A percentile compares a stretch with the other conserved stretches of the same genome.
Evolutionary conservation across 2,113 vertebrate species (phyloP).

Genomic region (Macaca fascicularis): T2T-MFA8v1.1 NC_088377.1:6423501-6424000

Average conservation of each 20-base stretch:
- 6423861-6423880: neutral
- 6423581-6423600: neutral
- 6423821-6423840: neutral
- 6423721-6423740: neutral
- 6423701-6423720: neutral
- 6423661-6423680: neutral
- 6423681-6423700: neutral
- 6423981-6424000: neutral
- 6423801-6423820: neutral
- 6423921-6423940: neutral
- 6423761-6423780: slow-evolving; percentile 1
- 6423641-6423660: neutral
- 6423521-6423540: neutral
- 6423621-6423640: neutral
- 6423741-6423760: neutral
- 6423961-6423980: neutral
- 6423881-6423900: neutral
- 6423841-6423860: neutral
- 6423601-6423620: neutral
- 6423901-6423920: neutral
- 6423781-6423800: neutral
- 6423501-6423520: too few relatives aligned
- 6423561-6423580: neutral
- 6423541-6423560: neutral
- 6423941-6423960: neutral